These are phyloP conservation scores for Lophius piscatorius DNA, from an alignment of 2,113 vertebrate species.

Conservation along the genomic window DNA sequence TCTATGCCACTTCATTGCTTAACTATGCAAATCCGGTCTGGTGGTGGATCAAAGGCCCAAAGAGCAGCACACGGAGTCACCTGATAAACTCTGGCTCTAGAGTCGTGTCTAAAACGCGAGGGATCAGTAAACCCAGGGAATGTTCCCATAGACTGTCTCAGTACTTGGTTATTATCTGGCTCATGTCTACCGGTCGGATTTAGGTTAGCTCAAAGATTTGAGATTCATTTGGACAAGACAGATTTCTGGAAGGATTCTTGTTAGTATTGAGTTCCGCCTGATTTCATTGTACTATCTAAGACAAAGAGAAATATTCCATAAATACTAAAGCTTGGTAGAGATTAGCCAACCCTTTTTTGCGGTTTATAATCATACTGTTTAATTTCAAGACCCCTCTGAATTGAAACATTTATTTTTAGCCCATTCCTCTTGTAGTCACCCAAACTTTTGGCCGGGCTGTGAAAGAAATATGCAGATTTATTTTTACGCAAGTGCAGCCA, in stretches of 20 bases:
- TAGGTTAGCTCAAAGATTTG: slow-evolving; percentile 31
- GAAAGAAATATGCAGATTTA: slow-evolving; percentile 55
- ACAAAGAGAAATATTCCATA: slow-evolving; percentile 22
- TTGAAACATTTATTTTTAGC: slow-evolving; percentile 60
- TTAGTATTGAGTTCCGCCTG: slow-evolving; percentile 17
- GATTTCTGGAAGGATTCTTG: slow-evolving; percentile 27
- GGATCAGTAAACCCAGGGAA: slow-evolving; percentile 62
- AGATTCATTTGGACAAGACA: slow-evolving; percentile 32
- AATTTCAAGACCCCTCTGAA: slow-evolving; percentile 36
- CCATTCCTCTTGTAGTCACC: slow-evolving; percentile 49
- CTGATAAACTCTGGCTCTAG: slow-evolving; percentile 69
- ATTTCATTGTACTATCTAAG: slow-evolving; percentile 15
- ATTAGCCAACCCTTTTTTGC: slow-evolving; percentile 12
- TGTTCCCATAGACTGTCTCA: slow-evolving; percentile 49
- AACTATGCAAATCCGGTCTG: slow-evolving; percentile 56
- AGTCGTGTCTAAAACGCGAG: slow-evolving; percentile 61
- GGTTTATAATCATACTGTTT: slow-evolving; percentile 35
- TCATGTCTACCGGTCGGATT: slow-evolving; percentile 15
- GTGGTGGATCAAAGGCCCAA: slow-evolving; percentile 67
- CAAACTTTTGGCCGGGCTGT: slow-evolving; percentile 29
- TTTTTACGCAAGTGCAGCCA: slow-evolving; percentile 40
- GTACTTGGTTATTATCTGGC: slow-evolving; percentile 34
- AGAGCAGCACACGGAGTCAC: slow-evolving; percentile 58
- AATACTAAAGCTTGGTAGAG: slow-evolving; percentile 17
- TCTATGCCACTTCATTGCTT: slow-evolving; percentile 49